Conservation (phyloP, 2,113 vertebrate genomes). For the Mesitornis unicolor region DNA sequence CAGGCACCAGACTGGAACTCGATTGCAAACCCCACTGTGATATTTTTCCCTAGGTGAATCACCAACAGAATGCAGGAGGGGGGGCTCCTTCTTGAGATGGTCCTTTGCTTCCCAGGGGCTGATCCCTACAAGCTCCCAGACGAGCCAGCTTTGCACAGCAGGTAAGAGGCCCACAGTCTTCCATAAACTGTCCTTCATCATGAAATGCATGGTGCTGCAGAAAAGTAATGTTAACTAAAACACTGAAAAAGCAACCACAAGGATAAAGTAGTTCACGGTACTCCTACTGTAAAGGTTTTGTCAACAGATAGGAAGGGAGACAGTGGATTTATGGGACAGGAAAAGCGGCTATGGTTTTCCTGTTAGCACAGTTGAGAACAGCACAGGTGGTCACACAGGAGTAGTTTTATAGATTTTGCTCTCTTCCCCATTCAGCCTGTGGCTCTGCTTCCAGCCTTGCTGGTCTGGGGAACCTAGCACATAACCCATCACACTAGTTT, state of each 20-base stretch:
- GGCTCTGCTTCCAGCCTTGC: neutral
- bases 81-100: neutral
- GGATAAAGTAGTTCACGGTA: neutral
- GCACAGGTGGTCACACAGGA: fast-evolving
- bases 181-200: neutral
- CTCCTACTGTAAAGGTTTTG: neutral
- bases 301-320: neutral
- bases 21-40: neutral
- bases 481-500: neutral
- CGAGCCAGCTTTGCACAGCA: neutral
- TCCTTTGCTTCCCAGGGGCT: neutral
- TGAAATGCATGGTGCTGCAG: neutral
- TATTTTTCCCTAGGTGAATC: neutral
- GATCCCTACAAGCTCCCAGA: neutral
- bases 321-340: neutral
- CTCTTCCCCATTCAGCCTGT: neutral
- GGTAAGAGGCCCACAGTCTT: neutral
- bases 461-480: neutral
- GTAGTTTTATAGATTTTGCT: neutral
- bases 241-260: neutral
- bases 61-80: neutral
- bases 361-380: neutral
- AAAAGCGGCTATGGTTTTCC: neutral
- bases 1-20: neutral
- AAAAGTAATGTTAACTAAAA: neutral